Evolutionary conservation across 1,140 invertebrate species (phyloP).

Genomic region (Drosophila tropicalis): DNA sequence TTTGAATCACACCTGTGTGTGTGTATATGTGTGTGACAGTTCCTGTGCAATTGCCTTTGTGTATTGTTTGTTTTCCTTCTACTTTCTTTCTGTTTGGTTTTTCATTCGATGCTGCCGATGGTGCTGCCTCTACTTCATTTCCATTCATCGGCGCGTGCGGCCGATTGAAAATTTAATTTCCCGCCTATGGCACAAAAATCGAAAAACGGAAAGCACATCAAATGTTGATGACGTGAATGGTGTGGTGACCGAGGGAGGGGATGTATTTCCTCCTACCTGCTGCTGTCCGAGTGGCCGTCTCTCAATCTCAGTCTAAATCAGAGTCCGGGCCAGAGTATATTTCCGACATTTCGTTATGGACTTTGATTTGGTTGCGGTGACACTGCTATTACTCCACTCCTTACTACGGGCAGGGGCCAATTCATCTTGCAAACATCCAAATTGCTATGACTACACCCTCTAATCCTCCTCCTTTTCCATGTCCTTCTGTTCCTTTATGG

Average conservation of each 20-base stretch:
- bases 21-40: not conserved
- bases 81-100: slow-evolving; percentile 13
- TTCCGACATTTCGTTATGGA: slow-evolving; percentile 64
- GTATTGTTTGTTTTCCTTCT: not conserved
- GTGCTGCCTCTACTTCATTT: slow-evolving; percentile 46
- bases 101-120: not conserved
- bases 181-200: slow-evolving; percentile 57
- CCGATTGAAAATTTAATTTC: slow-evolving; percentile 81
- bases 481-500: too few species aligned
- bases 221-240: not conserved
- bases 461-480: too few species aligned
- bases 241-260: not conserved
- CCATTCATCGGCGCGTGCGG: slow-evolving; percentile 64
- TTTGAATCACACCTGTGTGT: slow-evolving; percentile 8
- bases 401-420: slow-evolving; percentile 39
- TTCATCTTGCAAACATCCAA: slow-evolving; percentile 73
- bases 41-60: not conserved
- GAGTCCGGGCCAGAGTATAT: slow-evolving; percentile 33
- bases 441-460: slow-evolving; percentile 47
- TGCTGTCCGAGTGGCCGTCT: not conserved
- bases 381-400: not conserved
- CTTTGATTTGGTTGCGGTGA: slow-evolving; percentile 44
- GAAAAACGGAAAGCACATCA: slow-evolving; percentile 20
- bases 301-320: slow-evolving; percentile 9
- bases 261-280: not conserved